These are phyloP conservation scores for Drosophila putrida DNA, from an alignment of 2,888 invertebrate species.

Conservation along the genomic window DNA sequence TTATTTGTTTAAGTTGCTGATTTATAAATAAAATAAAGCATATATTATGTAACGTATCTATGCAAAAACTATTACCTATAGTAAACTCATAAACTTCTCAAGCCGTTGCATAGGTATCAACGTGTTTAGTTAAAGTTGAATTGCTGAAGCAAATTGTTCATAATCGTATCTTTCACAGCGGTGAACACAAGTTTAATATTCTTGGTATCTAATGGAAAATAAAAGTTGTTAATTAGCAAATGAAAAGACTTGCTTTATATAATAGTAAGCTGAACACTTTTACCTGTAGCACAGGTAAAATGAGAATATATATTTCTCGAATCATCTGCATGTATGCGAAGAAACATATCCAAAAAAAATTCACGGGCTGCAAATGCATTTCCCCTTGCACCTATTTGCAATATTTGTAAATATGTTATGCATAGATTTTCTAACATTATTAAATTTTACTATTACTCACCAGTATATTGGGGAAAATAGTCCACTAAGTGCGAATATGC, in stretches of 20 bases:
- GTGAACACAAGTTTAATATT: slow-evolving; percentile 97
- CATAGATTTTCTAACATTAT: too few relatives aligned
- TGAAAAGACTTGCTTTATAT: not conserved
- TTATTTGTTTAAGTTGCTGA: slow-evolving; percentile 1
- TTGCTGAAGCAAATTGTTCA: slow-evolving; percentile 88
- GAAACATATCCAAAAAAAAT: slow-evolving; percentile 99
- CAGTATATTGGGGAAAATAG: slow-evolving; percentile 99
- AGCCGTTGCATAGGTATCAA: not conserved
- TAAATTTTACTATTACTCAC: slow-evolving; percentile 86
- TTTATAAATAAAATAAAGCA: not conserved
- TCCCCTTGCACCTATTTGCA: slow-evolving; percentile 93
- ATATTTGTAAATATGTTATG: not conserved
- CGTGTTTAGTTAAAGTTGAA: not conserved
- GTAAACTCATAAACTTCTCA: too few relatives aligned
- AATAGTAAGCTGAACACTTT: slow-evolving; percentile 50
- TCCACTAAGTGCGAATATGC: slow-evolving; percentile 99
- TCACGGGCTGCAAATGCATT: slow-evolving; percentile 99
- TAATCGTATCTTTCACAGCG: slow-evolving; percentile 97
- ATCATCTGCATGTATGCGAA: slow-evolving; percentile 99
- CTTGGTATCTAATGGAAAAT: slow-evolving; percentile 91
- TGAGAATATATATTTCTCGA: slow-evolving; percentile 98
- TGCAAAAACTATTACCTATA: not conserved
- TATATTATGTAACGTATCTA: not conserved
- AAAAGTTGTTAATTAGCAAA: not conserved
- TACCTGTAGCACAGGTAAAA: slow-evolving; percentile 99